phyloP scores from a whole-genome alignment of 2,888 invertebrate genomes.

The Charanyca ferruginea region DNA sequence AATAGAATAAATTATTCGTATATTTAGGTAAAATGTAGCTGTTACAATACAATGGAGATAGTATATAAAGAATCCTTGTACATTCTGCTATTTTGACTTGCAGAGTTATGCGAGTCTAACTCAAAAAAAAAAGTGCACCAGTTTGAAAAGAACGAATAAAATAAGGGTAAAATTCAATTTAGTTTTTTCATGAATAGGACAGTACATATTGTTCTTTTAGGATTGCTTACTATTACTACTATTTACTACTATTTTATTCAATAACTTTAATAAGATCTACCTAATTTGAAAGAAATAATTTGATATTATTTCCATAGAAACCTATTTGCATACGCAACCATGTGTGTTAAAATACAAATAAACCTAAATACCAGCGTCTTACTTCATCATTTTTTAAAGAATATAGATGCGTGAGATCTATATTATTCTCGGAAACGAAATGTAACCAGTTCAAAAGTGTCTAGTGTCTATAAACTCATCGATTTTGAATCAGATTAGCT shows the following conservation, averaged over 20 bases:
- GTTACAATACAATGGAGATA: too few relatives aligned
- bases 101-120: too few relatives aligned
- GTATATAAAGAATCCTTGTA: too few relatives aligned
- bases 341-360: slow-evolving; percentile 21
- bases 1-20: neutral
- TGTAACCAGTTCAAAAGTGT: slow-evolving; percentile 51
- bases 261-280: neutral
- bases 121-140: too few relatives aligned
- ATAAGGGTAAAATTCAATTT: too few relatives aligned
- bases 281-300: neutral
- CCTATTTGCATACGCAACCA: slow-evolving; percentile 3
- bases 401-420: slow-evolving; percentile 55
- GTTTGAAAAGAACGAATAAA: too few relatives aligned
- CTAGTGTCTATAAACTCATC: slow-evolving; percentile 61
- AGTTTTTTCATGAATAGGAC: too few relatives aligned
- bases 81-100: too few relatives aligned
- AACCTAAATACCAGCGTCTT: slow-evolving; percentile 3
- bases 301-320: slow-evolving; percentile 7
- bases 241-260: too few relatives aligned
- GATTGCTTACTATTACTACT: too few relatives aligned
- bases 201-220: too few relatives aligned
- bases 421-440: slow-evolving; percentile 54
- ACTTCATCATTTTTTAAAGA: slow-evolving; percentile 46
- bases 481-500: slow-evolving; percentile 68
- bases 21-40: too few relatives aligned